These are phyloP conservation scores for Ceratoteleas bidentatus DNA, from an alignment of 1,140 invertebrate genomes.

Conservation along the genomic window DNA sequence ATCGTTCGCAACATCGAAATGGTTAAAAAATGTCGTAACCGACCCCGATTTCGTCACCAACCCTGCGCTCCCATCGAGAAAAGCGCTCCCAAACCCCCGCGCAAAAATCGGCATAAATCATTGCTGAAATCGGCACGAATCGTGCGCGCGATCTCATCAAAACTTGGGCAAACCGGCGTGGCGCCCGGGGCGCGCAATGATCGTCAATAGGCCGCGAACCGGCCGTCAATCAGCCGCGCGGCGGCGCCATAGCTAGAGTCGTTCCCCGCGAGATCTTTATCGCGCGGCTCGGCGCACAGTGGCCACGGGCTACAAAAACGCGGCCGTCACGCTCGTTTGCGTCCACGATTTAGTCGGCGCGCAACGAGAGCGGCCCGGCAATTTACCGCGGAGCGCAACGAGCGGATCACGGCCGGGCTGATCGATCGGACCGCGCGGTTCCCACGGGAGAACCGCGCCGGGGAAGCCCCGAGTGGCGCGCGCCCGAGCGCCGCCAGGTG, in stretches of 20 bases:
- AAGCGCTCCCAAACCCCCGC: too few species aligned
- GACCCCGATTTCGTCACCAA: too few species aligned
- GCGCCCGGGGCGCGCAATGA: neutral
- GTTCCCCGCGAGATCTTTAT: constrained; percentile 63
- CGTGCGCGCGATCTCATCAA: too few species aligned
- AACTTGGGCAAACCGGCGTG: too few species aligned
- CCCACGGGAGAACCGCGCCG: constrained; percentile 66
- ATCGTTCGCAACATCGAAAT: too few species aligned
- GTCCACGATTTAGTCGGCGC: constrained; percentile 44
- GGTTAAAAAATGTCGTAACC: too few species aligned
- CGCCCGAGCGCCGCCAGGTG: constrained; percentile 59
- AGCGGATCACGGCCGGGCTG: constrained; percentile 34
- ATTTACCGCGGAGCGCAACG: constrained; percentile 57
- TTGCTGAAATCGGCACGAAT: too few species aligned
- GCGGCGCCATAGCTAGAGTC: constrained; percentile 36
- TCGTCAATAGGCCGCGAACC: constrained; percentile 25
- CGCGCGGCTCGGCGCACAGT: constrained; percentile 56
- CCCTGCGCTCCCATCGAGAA: too few species aligned
- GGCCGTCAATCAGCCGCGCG: constrained; percentile 40
- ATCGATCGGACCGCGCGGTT: constrained; percentile 56
- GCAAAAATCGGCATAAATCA: too few species aligned
- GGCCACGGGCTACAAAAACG: constrained; percentile 64
- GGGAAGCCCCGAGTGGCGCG: constrained; percentile 52
- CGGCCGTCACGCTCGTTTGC: constrained; percentile 59
- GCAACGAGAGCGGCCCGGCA: constrained; percentile 43